Evolutionary conservation across 2,888 invertebrate species (phyloP).

Genomic region (Acleris laterana): DNA sequence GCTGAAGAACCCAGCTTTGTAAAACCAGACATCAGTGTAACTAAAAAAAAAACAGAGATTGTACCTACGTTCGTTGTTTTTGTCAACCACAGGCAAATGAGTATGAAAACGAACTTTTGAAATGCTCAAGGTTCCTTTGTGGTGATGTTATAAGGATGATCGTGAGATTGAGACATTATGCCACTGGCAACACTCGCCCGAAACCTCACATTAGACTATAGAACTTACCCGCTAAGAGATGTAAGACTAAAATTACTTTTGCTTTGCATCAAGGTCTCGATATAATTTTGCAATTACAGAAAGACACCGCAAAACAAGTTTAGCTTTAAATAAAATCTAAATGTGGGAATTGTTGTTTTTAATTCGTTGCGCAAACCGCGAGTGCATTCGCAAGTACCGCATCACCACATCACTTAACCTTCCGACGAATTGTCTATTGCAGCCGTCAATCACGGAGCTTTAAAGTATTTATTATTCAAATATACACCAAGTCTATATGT

Average conservation of each 20-base stretch:
- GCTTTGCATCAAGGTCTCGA: slow-evolving; percentile 33
- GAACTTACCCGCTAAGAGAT: not conserved
- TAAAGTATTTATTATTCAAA: not conserved
- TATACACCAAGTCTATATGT: not conserved
- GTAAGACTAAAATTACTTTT: slow-evolving; percentile 1
- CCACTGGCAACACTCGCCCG: not conserved
- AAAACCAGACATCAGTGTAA: too few species aligned
- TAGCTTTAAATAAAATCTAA: slow-evolving; percentile 36
- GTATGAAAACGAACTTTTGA: too few species aligned
- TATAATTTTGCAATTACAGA: slow-evolving; percentile 41
- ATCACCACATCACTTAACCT: slow-evolving; percentile 17
- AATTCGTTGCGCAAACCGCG: slow-evolving; percentile 24
- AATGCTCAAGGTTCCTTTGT: slow-evolving; percentile 16
- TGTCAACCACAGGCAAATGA: too few species aligned
- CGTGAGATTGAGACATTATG: not conserved
- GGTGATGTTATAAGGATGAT: slow-evolving; percentile 12
- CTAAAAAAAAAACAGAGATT: too few species aligned
- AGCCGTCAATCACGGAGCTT: not conserved
- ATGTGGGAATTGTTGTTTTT: slow-evolving; percentile 32
- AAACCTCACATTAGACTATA: slow-evolving; percentile 7
- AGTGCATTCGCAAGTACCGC: slow-evolving; percentile 29
- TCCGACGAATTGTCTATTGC: slow-evolving; percentile 6
- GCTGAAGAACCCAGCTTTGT: too few species aligned
- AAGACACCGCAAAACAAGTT: slow-evolving; percentile 39
- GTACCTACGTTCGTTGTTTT: too few species aligned